Base-by-base conservation (phyloP, 2,888 invertebrate species). In the Drosophila silvestris region DNA sequence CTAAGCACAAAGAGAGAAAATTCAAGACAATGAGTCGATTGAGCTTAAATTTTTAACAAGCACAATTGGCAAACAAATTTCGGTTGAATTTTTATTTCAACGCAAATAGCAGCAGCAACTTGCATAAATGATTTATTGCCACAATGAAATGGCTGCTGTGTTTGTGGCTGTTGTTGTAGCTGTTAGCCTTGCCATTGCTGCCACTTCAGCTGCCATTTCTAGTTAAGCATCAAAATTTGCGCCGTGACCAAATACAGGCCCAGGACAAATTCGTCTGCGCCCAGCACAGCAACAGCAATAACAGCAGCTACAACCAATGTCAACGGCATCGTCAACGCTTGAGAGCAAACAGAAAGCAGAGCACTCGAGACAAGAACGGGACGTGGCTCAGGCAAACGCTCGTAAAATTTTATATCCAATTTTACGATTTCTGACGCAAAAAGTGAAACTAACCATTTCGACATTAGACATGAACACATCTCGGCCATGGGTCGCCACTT, bases 401-500 rank as follows among this genome's bases (percentile, higher is more conserved):
- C 87, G 90, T 88, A 88, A 88, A 88, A 88, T 90, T 88, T 88
- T 90, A 88, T 88, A 90, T 90, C 87, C 86, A 86, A 88, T 88
- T 88, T 88, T 88, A 88, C 87, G 87, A 88, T 88, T 89, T 90
- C 86, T 88, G 87, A 89, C 87, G 90, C 89, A 90, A 90, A 88
- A 90, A 88, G 89, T 88, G 87, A 88, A 88, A 88, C 87, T 90
- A 88, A 88, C 87, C 87, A 88, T 88, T 88, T 86, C 78, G 87
- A 89, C 87, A 88, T 88, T 88, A 88, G 87, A 90, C 87, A 87
- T 87, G 87, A 89, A 90, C 89, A 86, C 89, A 90, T 90, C 90
- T 87, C 82, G 74, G 60, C 81, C 66, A 65, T 64, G 65, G 58
- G 66, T 56, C 60, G 67, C 39, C 78, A 52, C 64, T 28, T 7